Evolutionary conservation across 2,797 vertebrate genomes (phyloP).

Genomic region (Eospalax fontanierii): DNA sequence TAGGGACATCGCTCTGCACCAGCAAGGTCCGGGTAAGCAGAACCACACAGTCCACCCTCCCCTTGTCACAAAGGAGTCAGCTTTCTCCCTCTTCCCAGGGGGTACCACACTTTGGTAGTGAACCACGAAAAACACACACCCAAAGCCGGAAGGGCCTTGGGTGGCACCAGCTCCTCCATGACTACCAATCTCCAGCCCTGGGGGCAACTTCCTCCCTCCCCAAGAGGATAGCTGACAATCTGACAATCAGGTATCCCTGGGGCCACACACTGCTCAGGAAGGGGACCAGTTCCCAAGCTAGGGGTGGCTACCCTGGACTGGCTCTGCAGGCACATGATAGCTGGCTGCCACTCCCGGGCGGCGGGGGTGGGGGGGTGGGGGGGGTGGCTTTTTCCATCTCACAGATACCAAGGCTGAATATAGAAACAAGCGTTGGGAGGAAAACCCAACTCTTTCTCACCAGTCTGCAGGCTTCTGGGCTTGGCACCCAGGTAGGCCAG

Average conservation of each 20-base stretch:
- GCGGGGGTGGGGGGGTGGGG: accelerated
- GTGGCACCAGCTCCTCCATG: background rate
- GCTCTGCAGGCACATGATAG: slow-evolving; percentile 57
- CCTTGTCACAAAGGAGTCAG: background rate
- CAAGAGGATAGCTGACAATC: background rate
- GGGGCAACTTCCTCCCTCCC: background rate
- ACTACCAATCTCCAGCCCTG: background rate
- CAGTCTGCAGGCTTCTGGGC: slow-evolving; percentile 96
- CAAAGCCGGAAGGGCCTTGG: background rate
- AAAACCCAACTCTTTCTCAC: slow-evolving; percentile 90
- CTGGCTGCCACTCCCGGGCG: background rate
- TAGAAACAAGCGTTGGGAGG: slow-evolving; percentile 21
- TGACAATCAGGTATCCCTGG: background rate
- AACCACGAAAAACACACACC: background rate
- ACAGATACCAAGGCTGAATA: slow-evolving; percentile 53
- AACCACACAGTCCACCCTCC: too few relatives aligned
- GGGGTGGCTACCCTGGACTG: background rate
- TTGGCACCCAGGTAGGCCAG: slow-evolving; percentile 98
- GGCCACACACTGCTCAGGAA: background rate
- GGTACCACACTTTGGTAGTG: background rate
- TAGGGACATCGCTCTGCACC: background rate
- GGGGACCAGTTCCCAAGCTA: background rate
- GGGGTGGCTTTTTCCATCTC: background rate
- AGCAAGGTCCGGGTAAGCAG: background rate
- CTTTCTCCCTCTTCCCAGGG: background rate